Conservation (phyloP, 2,797 vertebrate species). For the Tamandua tetradactyla region DNA sequence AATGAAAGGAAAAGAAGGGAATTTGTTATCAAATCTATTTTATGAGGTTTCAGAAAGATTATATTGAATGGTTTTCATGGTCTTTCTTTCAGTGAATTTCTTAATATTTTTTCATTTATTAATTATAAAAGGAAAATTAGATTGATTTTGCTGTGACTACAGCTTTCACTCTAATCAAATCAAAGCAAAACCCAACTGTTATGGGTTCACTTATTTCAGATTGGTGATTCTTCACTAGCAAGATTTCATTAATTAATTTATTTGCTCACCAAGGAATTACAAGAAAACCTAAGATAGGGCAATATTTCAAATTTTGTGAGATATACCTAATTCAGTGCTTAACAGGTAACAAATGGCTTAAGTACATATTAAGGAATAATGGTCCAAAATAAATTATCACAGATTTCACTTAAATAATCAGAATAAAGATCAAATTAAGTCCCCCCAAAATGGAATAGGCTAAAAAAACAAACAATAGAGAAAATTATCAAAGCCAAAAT, state of each 20-base stretch:
- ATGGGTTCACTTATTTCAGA: background rate
- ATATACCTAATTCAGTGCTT: background rate
- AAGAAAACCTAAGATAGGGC: background rate
- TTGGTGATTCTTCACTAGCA: background rate
- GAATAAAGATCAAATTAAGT: background rate
- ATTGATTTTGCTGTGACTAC: background rate
- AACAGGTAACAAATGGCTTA: background rate
- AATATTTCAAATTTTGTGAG: background rate
- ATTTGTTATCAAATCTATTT: background rate
- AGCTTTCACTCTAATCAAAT: slow-evolving; percentile 2
- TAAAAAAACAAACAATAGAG: background rate
- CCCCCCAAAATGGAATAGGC: background rate
- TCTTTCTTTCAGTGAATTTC: background rate
- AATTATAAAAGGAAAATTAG: slow-evolving; percentile 7
- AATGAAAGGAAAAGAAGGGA: slow-evolving; percentile 35
- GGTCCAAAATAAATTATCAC: background rate
- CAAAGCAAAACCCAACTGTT: background rate
- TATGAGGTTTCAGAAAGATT: background rate
- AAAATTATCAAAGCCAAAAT: background rate
- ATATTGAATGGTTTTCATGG: background rate
- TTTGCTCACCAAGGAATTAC: background rate
- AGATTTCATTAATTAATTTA: background rate
- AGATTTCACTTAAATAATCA: background rate
- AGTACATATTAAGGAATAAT: background rate
- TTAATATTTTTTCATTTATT: slow-evolving; percentile 19